Conservation (phyloP, 2,113 vertebrate species). For the Salvelinus namaycush region DNA sequence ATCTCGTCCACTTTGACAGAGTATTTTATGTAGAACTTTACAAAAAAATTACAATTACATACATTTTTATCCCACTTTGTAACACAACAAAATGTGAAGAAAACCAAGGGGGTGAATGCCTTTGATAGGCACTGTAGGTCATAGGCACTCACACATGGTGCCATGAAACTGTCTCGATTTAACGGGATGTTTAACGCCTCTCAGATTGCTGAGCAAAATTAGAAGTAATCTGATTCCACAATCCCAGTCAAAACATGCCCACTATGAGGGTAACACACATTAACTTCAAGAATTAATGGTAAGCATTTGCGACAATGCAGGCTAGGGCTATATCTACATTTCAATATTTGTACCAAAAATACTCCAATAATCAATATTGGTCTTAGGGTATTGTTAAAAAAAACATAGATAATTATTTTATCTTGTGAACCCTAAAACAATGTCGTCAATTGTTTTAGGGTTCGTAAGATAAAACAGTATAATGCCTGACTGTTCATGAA, state of each 20-base stretch:
- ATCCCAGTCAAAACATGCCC: conserved; percentile 58
- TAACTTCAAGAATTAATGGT: conserved; percentile 12
- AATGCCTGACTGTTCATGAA: no score
- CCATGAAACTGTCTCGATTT: conserved; percentile 66
- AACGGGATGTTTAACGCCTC: conserved; percentile 65
- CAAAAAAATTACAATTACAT: no score
- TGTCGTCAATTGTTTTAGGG: no score
- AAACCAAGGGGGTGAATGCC: background rate
- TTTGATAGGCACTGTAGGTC: conserved; percentile 16
- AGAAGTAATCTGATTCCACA: conserved; percentile 57
- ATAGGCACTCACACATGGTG: conserved; percentile 48
- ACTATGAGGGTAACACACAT: conserved; percentile 41
- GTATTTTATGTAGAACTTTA: no score
- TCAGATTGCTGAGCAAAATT: conserved; percentile 61
- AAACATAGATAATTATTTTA: background rate
- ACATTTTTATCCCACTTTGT: no score
- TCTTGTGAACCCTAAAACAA: no score
- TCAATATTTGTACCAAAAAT: conserved; percentile 9
- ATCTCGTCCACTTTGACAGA: no score
- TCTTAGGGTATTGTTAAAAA: background rate
- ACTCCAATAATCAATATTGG: background rate
- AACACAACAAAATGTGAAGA: no score
- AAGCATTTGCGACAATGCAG: conserved; percentile 8
- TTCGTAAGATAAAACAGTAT: no score
- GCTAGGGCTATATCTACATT: background rate